A percentile compares a stretch with the other conserved stretches of the same genome.
Conservation (phyloP, 1,140 invertebrate genomes). For the Euwallacea fornicatus region DNA sequence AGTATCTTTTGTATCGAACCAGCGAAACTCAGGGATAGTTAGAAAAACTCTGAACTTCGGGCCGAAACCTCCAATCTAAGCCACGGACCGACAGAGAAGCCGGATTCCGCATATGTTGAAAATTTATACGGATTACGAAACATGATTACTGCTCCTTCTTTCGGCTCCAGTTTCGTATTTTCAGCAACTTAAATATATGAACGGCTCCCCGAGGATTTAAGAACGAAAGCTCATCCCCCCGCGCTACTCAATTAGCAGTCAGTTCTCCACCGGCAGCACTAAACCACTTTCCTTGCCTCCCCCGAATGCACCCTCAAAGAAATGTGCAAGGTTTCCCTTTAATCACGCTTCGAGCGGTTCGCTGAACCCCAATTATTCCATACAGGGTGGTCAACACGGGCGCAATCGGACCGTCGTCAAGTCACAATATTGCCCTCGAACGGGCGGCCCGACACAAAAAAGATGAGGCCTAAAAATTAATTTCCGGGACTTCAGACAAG, state of each 20-base stretch:
- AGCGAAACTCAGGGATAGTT: no score
- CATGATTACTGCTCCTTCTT: slow-evolving; percentile 1
- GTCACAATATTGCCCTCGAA: no score
- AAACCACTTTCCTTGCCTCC: neutral
- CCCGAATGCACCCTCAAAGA: slow-evolving; percentile 6
- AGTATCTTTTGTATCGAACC: no score
- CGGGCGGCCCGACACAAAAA: no score
- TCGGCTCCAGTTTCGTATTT: slow-evolving; percentile 8
- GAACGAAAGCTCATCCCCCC: neutral
- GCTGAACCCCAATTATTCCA: slow-evolving; percentile 5
- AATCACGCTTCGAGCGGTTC: slow-evolving; percentile 11
- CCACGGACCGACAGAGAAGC: neutral
- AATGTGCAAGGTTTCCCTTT: slow-evolving; percentile 13
- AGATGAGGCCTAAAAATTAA: no score
- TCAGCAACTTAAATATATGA: slow-evolving; percentile 14
- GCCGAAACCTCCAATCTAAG: neutral
- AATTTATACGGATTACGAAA: slow-evolving; percentile 11
- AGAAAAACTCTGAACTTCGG: no score
- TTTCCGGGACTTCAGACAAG: no score
- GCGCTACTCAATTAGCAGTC: neutral
- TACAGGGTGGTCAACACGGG: neutral
- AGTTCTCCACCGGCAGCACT: neutral
- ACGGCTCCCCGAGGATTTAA: neutral
- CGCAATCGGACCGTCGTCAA: no score
- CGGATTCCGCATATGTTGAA: slow-evolving; percentile 5